Base-by-base conservation (phyloP, 2,797 vertebrate genomes). In the Synanceia verrucosa region DNA sequence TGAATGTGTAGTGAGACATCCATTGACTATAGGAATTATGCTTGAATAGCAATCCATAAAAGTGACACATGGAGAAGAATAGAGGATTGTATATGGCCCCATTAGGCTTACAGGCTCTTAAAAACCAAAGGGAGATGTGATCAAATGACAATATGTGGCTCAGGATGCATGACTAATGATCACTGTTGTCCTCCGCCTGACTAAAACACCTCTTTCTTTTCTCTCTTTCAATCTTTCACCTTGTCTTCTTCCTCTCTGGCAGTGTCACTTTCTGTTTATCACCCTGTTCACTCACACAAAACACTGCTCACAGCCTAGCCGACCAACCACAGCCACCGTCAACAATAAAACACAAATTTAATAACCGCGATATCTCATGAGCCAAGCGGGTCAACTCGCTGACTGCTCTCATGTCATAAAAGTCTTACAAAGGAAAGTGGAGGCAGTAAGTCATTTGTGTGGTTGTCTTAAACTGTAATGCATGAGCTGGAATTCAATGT, bases 261-360 rank as follows among this genome's bases (percentile, higher is more conserved):
- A 33, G 21, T 39, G 31, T 73, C 31, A 10, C n/a, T 13, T 9
- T 72, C 43, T 58, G 48, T 79, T 76, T 66, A 62, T 69, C 52
- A 46, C 28, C 34, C 46, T 3, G 46, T 16, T 33, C 26, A 33
- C 34, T 50, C 41, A 50, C 13, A 48, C 1, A 7, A 53, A 56
- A 50, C 11, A 1, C 53, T 16, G 47, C 50, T 55, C 57, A 2
- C 63, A 21, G 48, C 56, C 65, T 71, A 41, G 28, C 26, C 24
- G 8, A 23, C 36, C 58, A 79, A 34, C 23, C 18, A 29, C 16
- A 3, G 29, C 61, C 60, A 74, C 19, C 50, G 66, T 65, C 73
- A 52, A 73, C 50, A 71, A 53, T 28, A 69, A 79, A 72, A 53
- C 56, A 59, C 47, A 70, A 78, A 77, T 28, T 70, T 89, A 81